Conservation (phyloP, 2,888 invertebrate genomes). For the Aspidiotus destructor region DNA sequence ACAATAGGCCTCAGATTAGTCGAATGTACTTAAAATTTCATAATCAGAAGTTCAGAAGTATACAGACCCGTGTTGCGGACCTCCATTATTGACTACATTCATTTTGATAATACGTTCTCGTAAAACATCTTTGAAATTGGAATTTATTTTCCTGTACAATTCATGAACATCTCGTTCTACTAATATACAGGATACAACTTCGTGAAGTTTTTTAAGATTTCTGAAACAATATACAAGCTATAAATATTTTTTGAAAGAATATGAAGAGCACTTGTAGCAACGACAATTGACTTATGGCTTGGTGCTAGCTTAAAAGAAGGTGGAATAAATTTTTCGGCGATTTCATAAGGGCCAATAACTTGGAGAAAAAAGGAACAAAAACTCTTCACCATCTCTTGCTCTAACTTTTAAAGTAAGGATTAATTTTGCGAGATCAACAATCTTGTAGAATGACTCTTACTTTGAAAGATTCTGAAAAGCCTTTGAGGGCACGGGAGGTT, state of each 20-base stretch:
- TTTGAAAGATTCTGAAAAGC: slow-evolving; percentile 76
- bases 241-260: too few relatives aligned
- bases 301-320: too few relatives aligned
- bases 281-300: too few relatives aligned
- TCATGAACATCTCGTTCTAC: slow-evolving; percentile 51
- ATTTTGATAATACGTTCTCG: slow-evolving; percentile 72
- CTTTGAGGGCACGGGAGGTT: slow-evolving; percentile 88
- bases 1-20: background rate
- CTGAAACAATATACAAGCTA: slow-evolving; percentile 40
- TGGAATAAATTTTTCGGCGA: too few relatives aligned
- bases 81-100: slow-evolving; percentile 90
- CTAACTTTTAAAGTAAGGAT: too few relatives aligned
- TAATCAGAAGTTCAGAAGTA: background rate
- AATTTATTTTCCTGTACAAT: slow-evolving; percentile 68
- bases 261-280: too few relatives aligned
- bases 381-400: too few relatives aligned
- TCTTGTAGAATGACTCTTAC: slow-evolving; percentile 38
- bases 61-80: slow-evolving; percentile 76
- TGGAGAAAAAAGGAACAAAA: too few relatives aligned
- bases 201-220: slow-evolving; percentile 77
- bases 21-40: background rate
- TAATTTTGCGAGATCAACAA: too few relatives aligned
- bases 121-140: slow-evolving; percentile 75
- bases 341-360: too few relatives aligned
- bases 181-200: slow-evolving; percentile 76